phyloP scores from a whole-genome alignment of 1,140 invertebrate genomes.

The Calliopsis andreniformis region DNA sequence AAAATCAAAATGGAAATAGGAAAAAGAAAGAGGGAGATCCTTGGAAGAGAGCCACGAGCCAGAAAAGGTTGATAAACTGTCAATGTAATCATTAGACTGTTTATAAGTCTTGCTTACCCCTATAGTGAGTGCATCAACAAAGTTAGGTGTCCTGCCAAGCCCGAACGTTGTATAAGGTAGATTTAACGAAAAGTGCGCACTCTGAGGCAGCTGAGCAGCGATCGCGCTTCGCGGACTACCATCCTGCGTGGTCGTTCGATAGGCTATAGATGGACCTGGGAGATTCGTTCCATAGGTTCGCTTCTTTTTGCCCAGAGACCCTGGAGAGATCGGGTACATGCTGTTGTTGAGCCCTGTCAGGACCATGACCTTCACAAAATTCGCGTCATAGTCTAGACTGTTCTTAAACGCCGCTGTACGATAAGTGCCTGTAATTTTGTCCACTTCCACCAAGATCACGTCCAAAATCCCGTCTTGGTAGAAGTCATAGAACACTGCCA shows the following conservation, averaged over 20 bases:
- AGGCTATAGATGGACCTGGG: conserved; percentile 93
- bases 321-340: conserved; percentile 85
- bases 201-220: conserved; percentile 94
- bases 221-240: conserved; percentile 88
- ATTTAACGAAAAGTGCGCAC: conserved; percentile 94
- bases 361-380: conserved; percentile 97
- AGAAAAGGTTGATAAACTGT: no score
- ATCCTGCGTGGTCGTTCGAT: conserved; percentile 92
- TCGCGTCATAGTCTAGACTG: conserved; percentile 95
- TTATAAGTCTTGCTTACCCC: conserved; percentile 90
- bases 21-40: no score
- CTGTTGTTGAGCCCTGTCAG: conserved; percentile 91
- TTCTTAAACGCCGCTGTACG: conserved; percentile 91
- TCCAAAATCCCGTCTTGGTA: conserved; percentile 91
- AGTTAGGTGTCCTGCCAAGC: conserved; percentile 97
- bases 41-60: no score
- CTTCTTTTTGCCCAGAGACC: conserved; percentile 87
- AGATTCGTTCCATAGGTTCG: conserved; percentile 94
- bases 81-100: no score
- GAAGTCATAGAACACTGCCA: conserved; percentile 96
- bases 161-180: conserved; percentile 97
- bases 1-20: background rate
- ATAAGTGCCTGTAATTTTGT: conserved; percentile 81
- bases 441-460: conserved; percentile 88
- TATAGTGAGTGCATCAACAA: conserved; percentile 94